phyloP scores from a whole-genome alignment of 2,888 invertebrate genomes.

The Uloborus plumipes region DNA sequence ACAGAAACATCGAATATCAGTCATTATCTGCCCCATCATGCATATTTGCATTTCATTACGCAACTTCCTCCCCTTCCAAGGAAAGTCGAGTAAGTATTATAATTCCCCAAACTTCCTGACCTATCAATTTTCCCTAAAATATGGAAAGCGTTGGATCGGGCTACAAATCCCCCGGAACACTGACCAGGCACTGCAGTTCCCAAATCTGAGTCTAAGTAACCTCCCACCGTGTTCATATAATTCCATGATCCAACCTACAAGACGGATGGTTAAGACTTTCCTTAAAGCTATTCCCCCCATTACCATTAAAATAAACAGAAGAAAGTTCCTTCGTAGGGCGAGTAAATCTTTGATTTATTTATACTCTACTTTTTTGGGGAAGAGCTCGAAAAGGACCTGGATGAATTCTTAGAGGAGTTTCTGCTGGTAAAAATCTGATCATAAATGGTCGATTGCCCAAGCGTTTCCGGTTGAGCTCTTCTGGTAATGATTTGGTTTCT shows the following conservation, averaged over 20 bases:
- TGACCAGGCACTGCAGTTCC: constrained; percentile 13
- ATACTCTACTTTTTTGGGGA: too few relatives aligned
- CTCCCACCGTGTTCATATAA: too few relatives aligned
- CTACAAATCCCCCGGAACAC: constrained; percentile 47
- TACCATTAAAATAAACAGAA: constrained; percentile 42
- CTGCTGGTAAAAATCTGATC: too few relatives aligned
- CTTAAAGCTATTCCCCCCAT: constrained; percentile 20
- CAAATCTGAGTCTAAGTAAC: too few relatives aligned
- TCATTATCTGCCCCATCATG: neutral
- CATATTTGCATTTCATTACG: constrained; percentile 11
- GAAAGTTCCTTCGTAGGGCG: neutral
- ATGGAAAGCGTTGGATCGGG: constrained; percentile 21
- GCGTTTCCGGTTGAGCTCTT: constrained; percentile 29
- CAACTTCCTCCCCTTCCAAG: neutral
- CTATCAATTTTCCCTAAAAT: constrained; percentile 34
- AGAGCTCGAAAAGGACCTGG: too few relatives aligned
- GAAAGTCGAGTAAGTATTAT: constrained; percentile 26
- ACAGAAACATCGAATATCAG: too few relatives aligned
- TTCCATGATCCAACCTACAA: constrained; percentile 11
- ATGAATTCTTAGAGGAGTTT: too few relatives aligned
- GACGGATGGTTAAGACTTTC: constrained; percentile 24
- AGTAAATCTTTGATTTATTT: constrained; percentile 23
- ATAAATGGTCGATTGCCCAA: neutral
- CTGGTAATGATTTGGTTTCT: constrained; percentile 4
- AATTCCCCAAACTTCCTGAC: constrained; percentile 24